Evolutionary conservation across 2,888 invertebrate species (phyloP).

Genomic region (Apodemia hepburni): DNA sequence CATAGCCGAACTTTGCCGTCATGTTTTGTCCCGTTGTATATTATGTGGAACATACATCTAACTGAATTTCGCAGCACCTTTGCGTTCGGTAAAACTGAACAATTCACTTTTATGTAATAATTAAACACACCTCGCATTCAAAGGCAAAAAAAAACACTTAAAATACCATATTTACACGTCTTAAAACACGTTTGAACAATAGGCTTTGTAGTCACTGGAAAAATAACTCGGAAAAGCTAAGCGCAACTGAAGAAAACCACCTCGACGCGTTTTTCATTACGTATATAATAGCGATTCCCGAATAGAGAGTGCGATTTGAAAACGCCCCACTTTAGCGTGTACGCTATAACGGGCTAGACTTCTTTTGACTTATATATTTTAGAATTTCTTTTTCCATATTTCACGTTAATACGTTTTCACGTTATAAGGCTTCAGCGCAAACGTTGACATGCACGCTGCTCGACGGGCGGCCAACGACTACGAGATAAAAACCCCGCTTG

Average conservation of each 20-base stretch:
- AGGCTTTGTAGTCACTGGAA: constrained; percentile 69
- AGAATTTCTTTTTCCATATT: constrained; percentile 52
- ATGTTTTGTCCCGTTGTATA: constrained; percentile 80
- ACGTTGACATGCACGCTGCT: constrained; percentile 65
- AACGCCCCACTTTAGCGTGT: constrained; percentile 55
- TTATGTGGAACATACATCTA: constrained; percentile 78
- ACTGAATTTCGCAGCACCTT: constrained; percentile 71
- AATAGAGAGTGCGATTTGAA: constrained; percentile 51
- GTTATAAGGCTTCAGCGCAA: constrained; percentile 49
- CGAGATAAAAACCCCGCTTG: constrained; percentile 78
- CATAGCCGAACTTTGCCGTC: constrained; percentile 82
- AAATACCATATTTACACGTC: constrained; percentile 62
- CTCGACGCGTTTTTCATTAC: constrained; percentile 63
- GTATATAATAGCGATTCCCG: constrained; percentile 65
- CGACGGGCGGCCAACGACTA: constrained; percentile 73
- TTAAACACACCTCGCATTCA: constrained; percentile 69
- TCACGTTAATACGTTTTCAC: constrained; percentile 55
- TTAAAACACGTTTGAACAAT: constrained; percentile 62
- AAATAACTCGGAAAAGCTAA: constrained; percentile 56
- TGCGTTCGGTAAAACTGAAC: constrained; percentile 70
- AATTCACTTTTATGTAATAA: constrained; percentile 74
- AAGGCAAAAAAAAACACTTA: constrained; percentile 64
- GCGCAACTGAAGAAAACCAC: constrained; percentile 58
- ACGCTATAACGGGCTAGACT: constrained; percentile 45
- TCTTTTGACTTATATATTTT: constrained; percentile 31